These are phyloP conservation scores for Calephelis perditalis DNA, from an alignment of 2,888 invertebrate species.

Conservation along the genomic window DNA sequence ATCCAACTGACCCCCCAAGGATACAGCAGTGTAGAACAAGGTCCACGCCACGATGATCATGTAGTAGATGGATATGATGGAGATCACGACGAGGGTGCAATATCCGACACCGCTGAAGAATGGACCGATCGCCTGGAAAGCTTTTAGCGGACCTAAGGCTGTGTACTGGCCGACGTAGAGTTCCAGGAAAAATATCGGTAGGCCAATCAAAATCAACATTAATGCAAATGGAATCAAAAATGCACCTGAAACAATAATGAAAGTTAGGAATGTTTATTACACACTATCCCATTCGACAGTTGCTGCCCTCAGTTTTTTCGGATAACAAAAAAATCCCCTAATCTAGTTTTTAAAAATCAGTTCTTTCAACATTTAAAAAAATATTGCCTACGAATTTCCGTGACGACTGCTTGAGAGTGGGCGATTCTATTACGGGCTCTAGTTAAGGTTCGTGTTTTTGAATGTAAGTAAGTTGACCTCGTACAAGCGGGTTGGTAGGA, in stretches of 20 bases:
- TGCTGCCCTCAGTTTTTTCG: too few species aligned
- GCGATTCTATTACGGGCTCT: too few species aligned
- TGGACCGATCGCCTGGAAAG: slow-evolving; percentile 80
- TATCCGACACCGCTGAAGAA: slow-evolving; percentile 81
- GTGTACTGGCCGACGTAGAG: slow-evolving; percentile 88
- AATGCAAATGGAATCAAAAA: slow-evolving; percentile 86
- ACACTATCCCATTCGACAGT: not conserved
- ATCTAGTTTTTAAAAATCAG: too few species aligned
- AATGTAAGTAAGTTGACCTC: too few species aligned
- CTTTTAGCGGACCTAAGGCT: slow-evolving; percentile 83
- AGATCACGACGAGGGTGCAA: slow-evolving; percentile 83
- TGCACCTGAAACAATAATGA: slow-evolving; percentile 78
- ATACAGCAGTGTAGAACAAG: slow-evolving; percentile 85
- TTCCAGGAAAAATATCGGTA: slow-evolving; percentile 89
- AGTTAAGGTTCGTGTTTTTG: too few species aligned
- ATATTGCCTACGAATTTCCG: too few species aligned
- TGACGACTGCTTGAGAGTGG: too few species aligned
- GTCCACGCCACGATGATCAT: slow-evolving; percentile 90
- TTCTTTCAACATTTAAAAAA: too few species aligned
- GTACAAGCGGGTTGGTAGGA: too few species aligned
- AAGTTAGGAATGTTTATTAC: not conserved
- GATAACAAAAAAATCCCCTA: too few species aligned
- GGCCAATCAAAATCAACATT: slow-evolving; percentile 86
- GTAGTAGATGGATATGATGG: slow-evolving; percentile 86
- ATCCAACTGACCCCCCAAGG: slow-evolving; percentile 79